These are phyloP conservation scores for Paguma larvata DNA, from an alignment of 2,797 vertebrate species.

Conservation along the genomic window DNA sequence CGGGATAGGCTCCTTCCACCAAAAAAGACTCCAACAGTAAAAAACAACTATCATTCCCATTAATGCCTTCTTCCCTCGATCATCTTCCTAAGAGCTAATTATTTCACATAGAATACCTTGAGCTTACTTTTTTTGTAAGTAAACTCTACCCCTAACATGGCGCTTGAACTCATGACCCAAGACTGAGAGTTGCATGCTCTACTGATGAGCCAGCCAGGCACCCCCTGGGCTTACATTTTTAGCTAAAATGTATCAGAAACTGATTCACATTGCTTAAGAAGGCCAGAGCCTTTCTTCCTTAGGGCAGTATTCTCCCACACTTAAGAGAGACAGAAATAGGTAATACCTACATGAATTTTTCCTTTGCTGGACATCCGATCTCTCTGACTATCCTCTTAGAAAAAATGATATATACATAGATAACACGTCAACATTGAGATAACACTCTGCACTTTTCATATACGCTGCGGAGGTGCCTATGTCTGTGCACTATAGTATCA, in stretches of 20 bases:
- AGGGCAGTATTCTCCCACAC: slow-evolving; percentile 46
- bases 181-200: not conserved
- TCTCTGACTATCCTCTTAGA: slow-evolving; percentile 9
- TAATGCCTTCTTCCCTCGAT: slow-evolving; percentile 16
- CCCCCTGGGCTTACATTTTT: slow-evolving; percentile 51
- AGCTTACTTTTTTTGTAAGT: slow-evolving; percentile 42
- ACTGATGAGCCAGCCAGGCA: not conserved
- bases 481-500: not conserved
- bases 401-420: not conserved
- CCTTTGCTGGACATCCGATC: not conserved
- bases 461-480: not conserved
- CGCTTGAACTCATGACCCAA: not conserved
- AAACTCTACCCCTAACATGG: not conserved
- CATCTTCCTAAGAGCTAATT: slow-evolving; percentile 47
- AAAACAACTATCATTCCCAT: slow-evolving; percentile 1
- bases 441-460: not conserved
- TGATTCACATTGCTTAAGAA: slow-evolving; percentile 26
- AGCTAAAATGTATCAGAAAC: slow-evolving; percentile 60
- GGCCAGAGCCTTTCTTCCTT: slow-evolving; percentile 40
- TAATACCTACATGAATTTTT: not conserved
- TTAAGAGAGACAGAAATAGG: slow-evolving; percentile 65
- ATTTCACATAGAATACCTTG: slow-evolving; percentile 35
- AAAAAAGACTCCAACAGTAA: slow-evolving; percentile 18
- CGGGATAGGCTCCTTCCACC: not conserved
- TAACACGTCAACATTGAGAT: not conserved